These are phyloP conservation scores for Troilus luridus DNA, from an alignment of 2,888 invertebrate genomes.

Conservation along the genomic window DNA sequence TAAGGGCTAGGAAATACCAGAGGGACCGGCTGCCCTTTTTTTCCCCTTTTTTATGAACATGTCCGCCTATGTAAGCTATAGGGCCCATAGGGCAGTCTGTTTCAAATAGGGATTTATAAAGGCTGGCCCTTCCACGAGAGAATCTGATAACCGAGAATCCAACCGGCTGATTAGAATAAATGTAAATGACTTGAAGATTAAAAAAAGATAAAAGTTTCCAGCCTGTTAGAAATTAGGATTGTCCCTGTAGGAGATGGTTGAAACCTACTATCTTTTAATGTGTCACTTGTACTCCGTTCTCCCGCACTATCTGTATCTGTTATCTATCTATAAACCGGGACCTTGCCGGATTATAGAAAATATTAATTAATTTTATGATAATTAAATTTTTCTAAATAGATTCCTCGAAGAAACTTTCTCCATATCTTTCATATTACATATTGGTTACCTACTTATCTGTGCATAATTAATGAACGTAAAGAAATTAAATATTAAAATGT, in stretches of 20 bases:
- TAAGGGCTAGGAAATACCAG: conserved; percentile 31
- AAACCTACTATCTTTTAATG: background rate
- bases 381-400: too few species aligned
- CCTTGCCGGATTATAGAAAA: background rate
- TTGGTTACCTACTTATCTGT: too few species aligned
- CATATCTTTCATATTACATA: too few species aligned
- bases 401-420: too few species aligned
- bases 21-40: background rate
- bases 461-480: too few species aligned
- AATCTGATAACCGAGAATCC: conserved; percentile 56
- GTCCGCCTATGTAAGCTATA: conserved; percentile 44
- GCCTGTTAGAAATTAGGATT: conserved; percentile 55
- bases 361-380: background rate
- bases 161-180: conserved; percentile 56
- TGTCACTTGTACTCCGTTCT: background rate
- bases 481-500: too few species aligned
- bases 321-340: background rate
- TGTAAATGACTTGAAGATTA: conserved; percentile 56
- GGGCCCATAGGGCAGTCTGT: conserved; percentile 42
- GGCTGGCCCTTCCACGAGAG: background rate
- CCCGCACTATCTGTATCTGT: background rate
- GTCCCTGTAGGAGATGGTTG: background rate
- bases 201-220: conserved; percentile 58
- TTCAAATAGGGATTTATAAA: conserved; percentile 42
- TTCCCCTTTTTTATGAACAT: conserved; percentile 40